phyloP scores from a whole-genome alignment of 1,140 invertebrate genomes.

The Phthorimaea operculella region DNA sequence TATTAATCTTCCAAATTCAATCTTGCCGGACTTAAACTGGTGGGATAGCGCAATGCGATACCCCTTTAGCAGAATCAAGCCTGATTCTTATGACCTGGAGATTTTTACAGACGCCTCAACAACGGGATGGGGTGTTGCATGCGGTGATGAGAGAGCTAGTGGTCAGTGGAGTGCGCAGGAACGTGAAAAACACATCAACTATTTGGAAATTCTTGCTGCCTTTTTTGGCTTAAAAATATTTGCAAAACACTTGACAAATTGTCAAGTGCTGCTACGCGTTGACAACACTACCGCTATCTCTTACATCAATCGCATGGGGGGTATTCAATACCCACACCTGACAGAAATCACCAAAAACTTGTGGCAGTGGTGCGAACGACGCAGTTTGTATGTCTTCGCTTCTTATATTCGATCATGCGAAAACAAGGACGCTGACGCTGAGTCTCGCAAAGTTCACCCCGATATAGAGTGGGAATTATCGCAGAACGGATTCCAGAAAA shows the following conservation, averaged over 20 bases:
- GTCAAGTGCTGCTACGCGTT: too few species aligned
- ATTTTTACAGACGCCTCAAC: slow-evolving; percentile 36
- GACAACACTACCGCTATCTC: too few species aligned
- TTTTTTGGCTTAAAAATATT: slow-evolving; percentile 7
- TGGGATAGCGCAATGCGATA: not conserved
- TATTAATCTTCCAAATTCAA: not conserved
- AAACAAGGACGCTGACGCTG: too few species aligned
- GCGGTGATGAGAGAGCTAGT: slow-evolving; percentile 13
- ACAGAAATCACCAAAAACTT: too few species aligned
- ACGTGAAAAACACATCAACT: slow-evolving; percentile 4
- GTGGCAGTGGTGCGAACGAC: too few species aligned
- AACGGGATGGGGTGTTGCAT: slow-evolving; percentile 27
- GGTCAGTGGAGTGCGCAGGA: slow-evolving; percentile 22
- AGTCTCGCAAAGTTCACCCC: too few species aligned
- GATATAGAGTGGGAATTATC: too few species aligned
- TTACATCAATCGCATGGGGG: too few species aligned
- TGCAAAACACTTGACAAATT: not conserved
- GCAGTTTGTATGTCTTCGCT: too few species aligned
- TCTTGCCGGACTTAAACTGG: not conserved
- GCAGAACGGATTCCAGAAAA: too few species aligned
- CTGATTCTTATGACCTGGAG: slow-evolving; percentile 18
- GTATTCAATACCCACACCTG: too few species aligned
- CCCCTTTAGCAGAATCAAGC: not conserved
- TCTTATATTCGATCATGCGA: too few species aligned
- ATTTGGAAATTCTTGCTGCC: slow-evolving; percentile 6